Evolutionary conservation across 2,888 invertebrate genomes (phyloP), one percentile per base, ranked within the genome.

Genomic region (Pachydiplax longipennis): DNA sequence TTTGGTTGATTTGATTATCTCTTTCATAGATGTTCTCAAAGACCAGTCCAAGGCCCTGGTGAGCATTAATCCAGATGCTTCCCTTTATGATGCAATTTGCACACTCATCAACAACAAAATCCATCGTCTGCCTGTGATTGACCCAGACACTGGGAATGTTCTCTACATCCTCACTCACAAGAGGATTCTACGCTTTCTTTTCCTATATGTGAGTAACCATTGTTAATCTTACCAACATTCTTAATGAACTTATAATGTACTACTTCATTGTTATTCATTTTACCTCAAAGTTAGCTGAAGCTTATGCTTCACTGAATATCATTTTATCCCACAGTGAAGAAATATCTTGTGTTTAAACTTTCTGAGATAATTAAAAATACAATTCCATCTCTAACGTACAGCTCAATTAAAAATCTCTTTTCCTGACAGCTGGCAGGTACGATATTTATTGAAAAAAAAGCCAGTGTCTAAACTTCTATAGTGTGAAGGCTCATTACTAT

Each of bases 141-240:
- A 99, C 95, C 97, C 97, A 90, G 96, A 97, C 91, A 98, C 98
- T 73, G 99, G 99, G 93, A 99, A 99, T 94, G 99, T 99, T 92
- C 96, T 99, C 92, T 99, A 99, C 95, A 99, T 99, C 94, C 96
- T 99, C 93, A 99, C 99, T 90, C 99, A 99, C 95, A 99, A 99
- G 95, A 96, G 99, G 94, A 99, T 99, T 94, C 96, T 99, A 93
- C 96, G 99, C 94, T 99, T 99, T 95, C 96, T 99, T 93, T 99
- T 99, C 95, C 96, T 99, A 94, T 99, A 99, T 95, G 99, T 99
- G 95, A 97, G 99, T 97, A 92, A 81, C 25, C 15, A 73, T 44
- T 91, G 25, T 61, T n/a, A 10, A 58, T 80, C 5, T 12, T 4
- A 22, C 12, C 31, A 80, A 13, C 8, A 44, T 44, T 10, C n/a